Percentiles rank a stretch among this genome's conserved stretches.
phyloP scores from a whole-genome alignment of 2,888 invertebrate genomes.

The Antheraea yamamai region DNA sequence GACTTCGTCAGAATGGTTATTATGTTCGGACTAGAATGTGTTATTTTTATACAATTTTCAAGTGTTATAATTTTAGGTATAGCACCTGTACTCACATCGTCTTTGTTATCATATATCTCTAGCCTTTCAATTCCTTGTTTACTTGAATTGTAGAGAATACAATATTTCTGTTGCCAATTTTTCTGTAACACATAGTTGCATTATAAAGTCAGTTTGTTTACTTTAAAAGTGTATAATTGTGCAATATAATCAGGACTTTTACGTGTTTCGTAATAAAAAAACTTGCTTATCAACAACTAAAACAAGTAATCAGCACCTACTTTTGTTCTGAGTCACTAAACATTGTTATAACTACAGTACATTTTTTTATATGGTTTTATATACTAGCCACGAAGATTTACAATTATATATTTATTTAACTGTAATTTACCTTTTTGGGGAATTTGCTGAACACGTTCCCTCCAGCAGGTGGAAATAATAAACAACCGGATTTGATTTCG shows the following conservation, averaged over 20 bases:
- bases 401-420: slow-evolving; percentile 21
- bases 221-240: neutral
- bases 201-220: slow-evolving; percentile 19
- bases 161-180: slow-evolving; percentile 91
- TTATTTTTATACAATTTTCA: slow-evolving; percentile 94
- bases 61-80: slow-evolving; percentile 90
- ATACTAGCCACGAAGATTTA: neutral
- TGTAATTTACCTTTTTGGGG: slow-evolving; percentile 84
- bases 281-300: slow-evolving; percentile 17
- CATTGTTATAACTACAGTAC: slow-evolving; percentile 18
- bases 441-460: slow-evolving; percentile 87
- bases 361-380: slow-evolving; percentile 3
- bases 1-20: slow-evolving; percentile 89
- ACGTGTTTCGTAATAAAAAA: neutral
- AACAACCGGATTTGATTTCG: slow-evolving; percentile 88
- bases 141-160: slow-evolving; percentile 90
- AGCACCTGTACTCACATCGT: slow-evolving; percentile 84
- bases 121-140: slow-evolving; percentile 92
- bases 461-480: slow-evolving; percentile 88
- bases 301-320: slow-evolving; percentile 20
- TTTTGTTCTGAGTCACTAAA: slow-evolving; percentile 37
- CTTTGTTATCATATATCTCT: slow-evolving; percentile 92
- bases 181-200: slow-evolving; percentile 82
- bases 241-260: neutral
- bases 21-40: slow-evolving; percentile 83